Percentiles rank a stretch among this genome's conserved stretches.
Conservation (phyloP, 2,797 vertebrate species). For the Coreius guichenoti region DNA sequence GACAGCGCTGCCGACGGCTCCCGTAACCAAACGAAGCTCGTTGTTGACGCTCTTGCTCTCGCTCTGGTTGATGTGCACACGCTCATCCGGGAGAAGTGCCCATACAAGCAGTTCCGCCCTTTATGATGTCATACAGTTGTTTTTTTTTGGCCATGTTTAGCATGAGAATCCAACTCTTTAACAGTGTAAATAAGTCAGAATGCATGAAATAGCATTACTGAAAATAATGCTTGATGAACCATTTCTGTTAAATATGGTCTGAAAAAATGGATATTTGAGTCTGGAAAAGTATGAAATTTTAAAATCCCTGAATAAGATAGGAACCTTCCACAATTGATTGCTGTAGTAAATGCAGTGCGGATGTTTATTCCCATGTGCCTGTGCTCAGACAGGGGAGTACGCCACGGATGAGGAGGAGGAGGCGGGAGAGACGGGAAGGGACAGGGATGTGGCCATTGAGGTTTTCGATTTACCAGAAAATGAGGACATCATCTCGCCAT, state of each 20-base stretch:
- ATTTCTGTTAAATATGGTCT: not conserved
- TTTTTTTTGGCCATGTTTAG: too few relatives aligned
- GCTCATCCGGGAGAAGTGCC: too few relatives aligned
- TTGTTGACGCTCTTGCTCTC: too few relatives aligned
- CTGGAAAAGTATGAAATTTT: not conserved
- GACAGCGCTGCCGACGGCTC: too few relatives aligned
- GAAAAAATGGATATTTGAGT: not conserved
- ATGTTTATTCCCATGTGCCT: conserved; percentile 20
- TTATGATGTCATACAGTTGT: too few relatives aligned
- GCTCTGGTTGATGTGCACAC: too few relatives aligned
- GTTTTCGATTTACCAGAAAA: conserved; percentile 97
- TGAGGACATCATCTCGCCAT: conserved; percentile 92
- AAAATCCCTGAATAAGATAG: not conserved
- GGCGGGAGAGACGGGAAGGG: conserved; percentile 80
- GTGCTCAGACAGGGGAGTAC: conserved; percentile 93
- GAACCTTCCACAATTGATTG: not conserved
- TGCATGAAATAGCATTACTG: not conserved
- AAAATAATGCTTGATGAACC: too few relatives aligned
- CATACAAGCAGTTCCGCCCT: too few relatives aligned
- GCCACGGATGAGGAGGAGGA: conserved; percentile 97
- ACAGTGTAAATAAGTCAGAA: too few relatives aligned
- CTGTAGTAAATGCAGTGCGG: conserved; percentile 19
- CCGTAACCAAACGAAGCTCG: too few relatives aligned
- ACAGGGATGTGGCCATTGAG: conserved; percentile 90
- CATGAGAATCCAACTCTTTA: too few relatives aligned